These are phyloP conservation scores for Phyto melanocephala DNA, from an alignment of 2,888 invertebrate genomes.

Conservation along the genomic window DNA sequence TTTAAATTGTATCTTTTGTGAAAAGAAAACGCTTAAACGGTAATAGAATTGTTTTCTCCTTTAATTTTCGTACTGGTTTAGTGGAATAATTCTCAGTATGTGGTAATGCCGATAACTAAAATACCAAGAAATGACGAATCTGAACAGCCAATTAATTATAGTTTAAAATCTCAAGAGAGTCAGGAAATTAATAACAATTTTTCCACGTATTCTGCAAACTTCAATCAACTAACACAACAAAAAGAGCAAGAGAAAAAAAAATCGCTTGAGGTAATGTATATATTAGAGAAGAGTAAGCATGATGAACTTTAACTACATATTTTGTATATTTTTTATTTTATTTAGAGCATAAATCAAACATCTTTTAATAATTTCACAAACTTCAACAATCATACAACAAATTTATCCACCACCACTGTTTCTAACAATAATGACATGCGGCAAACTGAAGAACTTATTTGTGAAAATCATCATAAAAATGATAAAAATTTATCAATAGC, in stretches of 20 bases:
- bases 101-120: conserved; percentile 39
- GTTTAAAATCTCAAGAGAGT: conserved; percentile 35
- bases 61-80: too few relatives aligned
- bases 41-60: too few relatives aligned
- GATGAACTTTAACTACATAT: too few relatives aligned
- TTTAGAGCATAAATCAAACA: conserved; percentile 14
- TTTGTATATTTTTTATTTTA: not conserved
- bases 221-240: conserved; percentile 34
- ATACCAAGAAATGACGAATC: not conserved
- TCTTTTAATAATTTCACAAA: conserved; percentile 1
- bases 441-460: conserved; percentile 11
- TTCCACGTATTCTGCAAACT: not conserved
- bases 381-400: conserved; percentile 2
- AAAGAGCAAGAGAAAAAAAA: conserved; percentile 37
- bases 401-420: not conserved
- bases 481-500: conserved; percentile 42
- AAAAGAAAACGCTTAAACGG: too few relatives aligned
- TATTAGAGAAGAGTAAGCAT: too few relatives aligned
- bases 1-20: too few relatives aligned
- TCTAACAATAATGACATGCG: not conserved
- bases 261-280: not conserved
- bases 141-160: conserved; percentile 52
- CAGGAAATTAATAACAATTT: not conserved
- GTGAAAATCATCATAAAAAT: conserved; percentile 34
- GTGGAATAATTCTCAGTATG: conserved; percentile 53